A percentile compares a stretch with the other conserved stretches of the same genome.
These are phyloP conservation scores for Drosophila sp. DNA, from an alignment of 1,140 invertebrate species.

Conservation along the genomic window DNA sequence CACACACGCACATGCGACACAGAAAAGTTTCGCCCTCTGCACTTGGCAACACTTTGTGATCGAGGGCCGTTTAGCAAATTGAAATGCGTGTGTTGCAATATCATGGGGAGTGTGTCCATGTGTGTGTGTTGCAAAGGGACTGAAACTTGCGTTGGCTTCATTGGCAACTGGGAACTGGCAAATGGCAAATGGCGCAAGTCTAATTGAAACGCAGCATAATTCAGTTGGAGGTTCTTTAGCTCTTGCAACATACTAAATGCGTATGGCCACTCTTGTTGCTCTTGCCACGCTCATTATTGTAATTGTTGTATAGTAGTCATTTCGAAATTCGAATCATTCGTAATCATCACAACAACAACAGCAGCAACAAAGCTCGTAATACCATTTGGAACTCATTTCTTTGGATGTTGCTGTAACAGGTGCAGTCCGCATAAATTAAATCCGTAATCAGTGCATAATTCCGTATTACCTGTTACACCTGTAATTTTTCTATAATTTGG, in stretches of 20 bases:
- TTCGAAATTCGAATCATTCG: not conserved
- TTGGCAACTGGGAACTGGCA: too few relatives aligned
- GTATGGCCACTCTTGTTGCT: slow-evolving; percentile 8
- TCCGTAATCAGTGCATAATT: slow-evolving; percentile 58
- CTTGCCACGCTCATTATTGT: slow-evolving; percentile 37
- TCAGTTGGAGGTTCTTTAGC: slow-evolving; percentile 33
- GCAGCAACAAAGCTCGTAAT: slow-evolving; percentile 23
- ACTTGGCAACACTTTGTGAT: slow-evolving; percentile 44
- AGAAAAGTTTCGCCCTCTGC: slow-evolving; percentile 27
- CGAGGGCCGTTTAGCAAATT: slow-evolving; percentile 38
- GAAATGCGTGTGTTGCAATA: slow-evolving; percentile 44
- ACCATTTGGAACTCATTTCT: slow-evolving; percentile 2
- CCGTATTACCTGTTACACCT: slow-evolving; percentile 51
- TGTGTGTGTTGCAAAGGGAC: slow-evolving; percentile 1
- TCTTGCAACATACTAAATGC: slow-evolving; percentile 7
- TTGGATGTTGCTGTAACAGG: slow-evolving; percentile 1
- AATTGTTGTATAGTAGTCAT: slow-evolving; percentile 17
- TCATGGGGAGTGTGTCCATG: not conserved
- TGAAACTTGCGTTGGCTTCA: slow-evolving; percentile 13
- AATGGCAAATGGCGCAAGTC: slow-evolving; percentile 54
- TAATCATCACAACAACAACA: slow-evolving; percentile 38
- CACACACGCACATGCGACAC: not conserved
- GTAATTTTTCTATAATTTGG: slow-evolving; percentile 24
- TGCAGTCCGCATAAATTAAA: slow-evolving; percentile 53
- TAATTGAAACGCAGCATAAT: slow-evolving; percentile 57